These are phyloP conservation scores for Aricia artaxerxes DNA, from an alignment of 2,888 invertebrate genomes.

Conservation along the genomic window DNA sequence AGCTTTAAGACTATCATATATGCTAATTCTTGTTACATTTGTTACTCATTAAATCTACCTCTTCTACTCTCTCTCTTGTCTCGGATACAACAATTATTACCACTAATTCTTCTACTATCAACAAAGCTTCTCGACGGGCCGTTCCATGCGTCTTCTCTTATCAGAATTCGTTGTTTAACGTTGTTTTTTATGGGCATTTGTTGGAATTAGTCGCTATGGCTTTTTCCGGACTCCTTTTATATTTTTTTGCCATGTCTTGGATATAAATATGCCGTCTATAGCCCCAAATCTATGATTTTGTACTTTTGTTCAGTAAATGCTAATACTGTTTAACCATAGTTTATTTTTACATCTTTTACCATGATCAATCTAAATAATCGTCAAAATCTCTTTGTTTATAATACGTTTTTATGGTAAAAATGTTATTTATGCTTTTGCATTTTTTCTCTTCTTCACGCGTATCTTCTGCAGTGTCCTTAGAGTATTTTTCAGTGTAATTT, in stretches of 20 bases:
- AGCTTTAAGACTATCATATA: background rate
- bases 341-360: background rate
- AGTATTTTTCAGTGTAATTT: background rate
- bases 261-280: background rate
- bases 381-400: background rate
- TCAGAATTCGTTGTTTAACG: background rate
- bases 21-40: background rate
- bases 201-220: background rate
- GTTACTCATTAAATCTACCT: background rate
- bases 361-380: background rate
- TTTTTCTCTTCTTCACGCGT: background rate
- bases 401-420: background rate
- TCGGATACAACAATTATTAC: too few relatives aligned
- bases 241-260: background rate
- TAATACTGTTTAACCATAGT: background rate
- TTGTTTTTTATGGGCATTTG: background rate
- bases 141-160: background rate
- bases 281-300: background rate
- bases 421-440: background rate
- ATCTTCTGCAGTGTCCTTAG: background rate
- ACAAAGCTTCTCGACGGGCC: background rate
- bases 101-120: too few relatives aligned
- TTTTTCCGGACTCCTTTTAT: background rate
- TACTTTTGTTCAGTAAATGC: background rate
- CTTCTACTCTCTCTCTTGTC: background rate